Evolutionary conservation across 1,140 invertebrate species (phyloP), one percentile per base, ranked within the genome.

Genomic region (Papilio machaon): DNA sequence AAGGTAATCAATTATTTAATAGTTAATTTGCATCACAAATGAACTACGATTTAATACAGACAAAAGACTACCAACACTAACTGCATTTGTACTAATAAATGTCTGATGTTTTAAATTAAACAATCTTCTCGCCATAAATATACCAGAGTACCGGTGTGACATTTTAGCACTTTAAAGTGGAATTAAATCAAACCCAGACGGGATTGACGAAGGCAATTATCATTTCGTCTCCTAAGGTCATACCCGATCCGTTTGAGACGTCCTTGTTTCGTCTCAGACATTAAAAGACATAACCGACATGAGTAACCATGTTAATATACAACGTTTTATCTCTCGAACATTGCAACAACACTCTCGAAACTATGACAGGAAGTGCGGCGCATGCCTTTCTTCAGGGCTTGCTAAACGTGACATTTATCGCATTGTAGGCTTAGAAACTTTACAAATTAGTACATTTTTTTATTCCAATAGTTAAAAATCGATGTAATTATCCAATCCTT

Each of bases 141-240:
- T 82, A 83, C 81, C 82, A 54, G 43, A 64, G 70, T 77, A 81
- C 70, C 23, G 73, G 52, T 79, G 23, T 83, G 80, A 83, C 80
- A 79, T 81, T 79, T 81, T 64, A 64, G 78, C 74, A 79, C 52
- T 73, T 80, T 67, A 80, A 80, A 79, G 54, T 81, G 54, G 76
- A 82, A 85, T 84, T 86, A 88, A 89, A 84, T 89, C 82, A 84
- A 84, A 64, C 81, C 79, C 85, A 90, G 86, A 90, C 88, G 81
- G 82, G 84, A 87, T 84, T 86, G 83, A 82, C 83, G 85, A 82
- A 81, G 87, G 83, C 86, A 91, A 92, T 93, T 93, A 91, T 88
- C 85, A 87, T 90, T 91, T 86, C 85, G 90, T 90, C 90, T 89
- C 84, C 81, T 88, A 92, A 93, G 91, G 92, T 93, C 92, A 90